These are phyloP conservation scores for Merluccius polli DNA, from an alignment of 2,797 vertebrate species.

Conservation along the genomic window DNA sequence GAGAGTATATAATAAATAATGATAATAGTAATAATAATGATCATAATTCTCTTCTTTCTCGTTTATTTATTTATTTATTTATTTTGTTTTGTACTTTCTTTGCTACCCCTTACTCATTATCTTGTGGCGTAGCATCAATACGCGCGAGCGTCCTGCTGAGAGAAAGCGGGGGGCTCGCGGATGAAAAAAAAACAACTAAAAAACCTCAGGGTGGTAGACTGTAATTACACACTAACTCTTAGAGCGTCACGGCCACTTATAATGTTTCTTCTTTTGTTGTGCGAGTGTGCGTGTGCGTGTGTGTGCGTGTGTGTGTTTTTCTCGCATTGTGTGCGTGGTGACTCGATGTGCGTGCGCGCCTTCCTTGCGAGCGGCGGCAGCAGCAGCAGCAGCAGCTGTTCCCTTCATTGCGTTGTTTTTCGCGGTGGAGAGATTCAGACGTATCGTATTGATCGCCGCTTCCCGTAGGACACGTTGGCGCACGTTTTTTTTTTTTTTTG, in stretches of 20 bases:
- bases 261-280: constrained; percentile 18
- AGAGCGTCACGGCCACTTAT: constrained; percentile 63
- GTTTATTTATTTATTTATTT: background rate
- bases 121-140: background rate
- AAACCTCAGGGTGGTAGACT: constrained; percentile 49
- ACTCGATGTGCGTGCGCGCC: too few relatives aligned
- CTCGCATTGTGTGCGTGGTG: constrained; percentile 1
- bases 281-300: too few relatives aligned
- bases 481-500: constrained; percentile 2
- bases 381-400: constrained; percentile 67
- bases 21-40: too few relatives aligned
- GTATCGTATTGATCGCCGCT: constrained; percentile 72
- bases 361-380: too few relatives aligned
- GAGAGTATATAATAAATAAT: background rate
- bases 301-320: constrained; percentile 26
- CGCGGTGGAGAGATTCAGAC: constrained; percentile 62
- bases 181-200: background rate
- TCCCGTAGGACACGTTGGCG: constrained; percentile 46
- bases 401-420: constrained; percentile 24
- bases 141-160: background rate
- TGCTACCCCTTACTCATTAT: background rate
- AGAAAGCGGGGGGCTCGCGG: background rate
- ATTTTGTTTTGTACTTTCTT: background rate
- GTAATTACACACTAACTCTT: constrained; percentile 61
- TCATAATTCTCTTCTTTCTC: background rate